Evolutionary conservation across 2,113 vertebrate species (phyloP).

Genomic region (Nesospiza acunhae): DNA sequence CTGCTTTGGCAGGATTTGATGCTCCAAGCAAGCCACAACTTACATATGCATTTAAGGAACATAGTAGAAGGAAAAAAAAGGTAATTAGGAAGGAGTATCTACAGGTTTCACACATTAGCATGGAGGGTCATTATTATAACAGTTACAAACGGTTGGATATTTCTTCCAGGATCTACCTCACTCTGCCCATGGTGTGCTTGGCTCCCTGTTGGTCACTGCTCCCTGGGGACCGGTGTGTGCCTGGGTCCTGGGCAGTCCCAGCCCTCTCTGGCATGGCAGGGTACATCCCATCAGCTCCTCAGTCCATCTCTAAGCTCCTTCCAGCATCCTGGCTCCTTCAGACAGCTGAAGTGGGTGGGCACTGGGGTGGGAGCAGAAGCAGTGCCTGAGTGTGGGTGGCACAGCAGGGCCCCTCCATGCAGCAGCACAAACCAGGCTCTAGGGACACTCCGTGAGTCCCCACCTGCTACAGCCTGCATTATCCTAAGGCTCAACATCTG

Average conservation of each 20-base stretch:
- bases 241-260: neutral
- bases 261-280: neutral
- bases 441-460: fast-evolving
- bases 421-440: neutral
- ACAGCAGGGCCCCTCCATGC: fast-evolving
- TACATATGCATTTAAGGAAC: neutral
- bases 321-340: neutral
- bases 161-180: neutral
- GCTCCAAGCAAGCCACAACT: neutral
- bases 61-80: neutral
- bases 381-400: fast-evolving
- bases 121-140: neutral
- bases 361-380: neutral
- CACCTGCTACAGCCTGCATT: fast-evolving
- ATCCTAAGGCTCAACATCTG: neutral
- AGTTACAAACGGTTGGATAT: neutral
- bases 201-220: neutral
- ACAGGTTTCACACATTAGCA: neutral
- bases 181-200: neutral
- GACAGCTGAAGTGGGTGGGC: neutral
- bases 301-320: neutral
- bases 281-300: neutral
- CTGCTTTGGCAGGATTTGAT: neutral
- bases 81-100: neutral
- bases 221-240: neutral